These are phyloP conservation scores for Crossaster papposus DNA, from an alignment of 53 echinoderm and acorn worm species.

Conservation along the genomic window DNA sequence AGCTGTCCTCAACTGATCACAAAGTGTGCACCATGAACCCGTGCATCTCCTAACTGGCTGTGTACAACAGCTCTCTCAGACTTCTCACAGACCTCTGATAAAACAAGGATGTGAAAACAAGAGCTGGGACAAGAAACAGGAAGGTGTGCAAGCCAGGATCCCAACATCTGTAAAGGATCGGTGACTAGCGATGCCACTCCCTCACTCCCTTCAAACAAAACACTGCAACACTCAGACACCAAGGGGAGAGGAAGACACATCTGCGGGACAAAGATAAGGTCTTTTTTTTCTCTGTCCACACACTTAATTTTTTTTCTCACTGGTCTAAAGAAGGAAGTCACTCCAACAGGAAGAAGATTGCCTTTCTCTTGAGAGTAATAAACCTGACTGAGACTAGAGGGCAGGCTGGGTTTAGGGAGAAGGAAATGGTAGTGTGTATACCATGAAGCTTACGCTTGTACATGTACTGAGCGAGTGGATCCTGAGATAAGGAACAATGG, in stretches of 20 bases:
- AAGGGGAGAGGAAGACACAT: constrained; percentile 42
- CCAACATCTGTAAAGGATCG: constrained; percentile 40
- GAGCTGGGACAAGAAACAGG: background rate
- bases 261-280: constrained; percentile 56
- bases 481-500: constrained; percentile 24
- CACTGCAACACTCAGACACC: background rate
- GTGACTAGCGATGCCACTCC: background rate
- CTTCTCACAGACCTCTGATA: background rate
- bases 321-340: constrained; percentile 41
- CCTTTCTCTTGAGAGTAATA: constrained; percentile 43
- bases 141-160: constrained; percentile 13
- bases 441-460: no score
- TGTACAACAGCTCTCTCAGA: background rate
- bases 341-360: constrained; percentile 53
- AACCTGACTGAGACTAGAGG: constrained; percentile 34
- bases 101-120: background rate
- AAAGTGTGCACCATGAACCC: background rate
- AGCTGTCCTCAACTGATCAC: background rate
- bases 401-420: background rate
- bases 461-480: background rate
- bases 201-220: background rate
- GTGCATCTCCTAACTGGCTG: no score
- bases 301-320: background rate
- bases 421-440: constrained; percentile 26
- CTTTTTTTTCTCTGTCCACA: no score